Conservation (phyloP, 53 echinoderm and acorn worm genomes). For the Echinometra lucunter region DNA sequence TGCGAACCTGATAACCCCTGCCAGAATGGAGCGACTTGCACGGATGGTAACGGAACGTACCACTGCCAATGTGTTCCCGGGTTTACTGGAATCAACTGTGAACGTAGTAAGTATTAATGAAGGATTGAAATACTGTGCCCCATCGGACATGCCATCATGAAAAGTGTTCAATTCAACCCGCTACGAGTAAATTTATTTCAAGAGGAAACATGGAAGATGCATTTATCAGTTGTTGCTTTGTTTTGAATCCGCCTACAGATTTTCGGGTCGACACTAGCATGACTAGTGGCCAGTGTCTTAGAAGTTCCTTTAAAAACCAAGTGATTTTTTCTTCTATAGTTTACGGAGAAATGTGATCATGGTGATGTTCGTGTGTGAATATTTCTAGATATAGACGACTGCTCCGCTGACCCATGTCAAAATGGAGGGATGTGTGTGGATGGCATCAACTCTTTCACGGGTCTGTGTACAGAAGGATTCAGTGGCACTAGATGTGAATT, state of each 20-base stretch:
- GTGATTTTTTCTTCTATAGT: too few species aligned
- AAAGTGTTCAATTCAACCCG: too few species aligned
- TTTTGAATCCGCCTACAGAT: neutral
- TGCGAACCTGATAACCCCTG: neutral
- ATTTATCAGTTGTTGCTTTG: neutral
- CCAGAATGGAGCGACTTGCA: neutral
- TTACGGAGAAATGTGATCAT: too few species aligned
- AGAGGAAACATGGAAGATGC: neutral
- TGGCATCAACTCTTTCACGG: neutral
- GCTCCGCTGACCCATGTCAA: neutral
- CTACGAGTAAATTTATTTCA: too few species aligned
- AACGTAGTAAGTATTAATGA: neutral
- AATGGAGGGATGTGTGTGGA: neutral
- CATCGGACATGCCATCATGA: too few species aligned
- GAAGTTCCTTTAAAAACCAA: neutral
- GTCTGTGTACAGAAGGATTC: neutral
- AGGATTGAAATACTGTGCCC: too few species aligned
- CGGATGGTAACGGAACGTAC: neutral
- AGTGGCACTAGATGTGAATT: neutral
- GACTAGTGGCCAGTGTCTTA: neutral
- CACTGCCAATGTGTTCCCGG: neutral
- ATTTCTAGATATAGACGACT: slow-evolving; percentile 14
- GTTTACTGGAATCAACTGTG: neutral
- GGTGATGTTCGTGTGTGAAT: neutral
- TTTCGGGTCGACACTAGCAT: neutral